Percentiles rank a stretch among this genome's conserved stretches.
phyloP scores from a whole-genome alignment of 2,113 vertebrate species.

The Leiothrix lutea region DNA sequence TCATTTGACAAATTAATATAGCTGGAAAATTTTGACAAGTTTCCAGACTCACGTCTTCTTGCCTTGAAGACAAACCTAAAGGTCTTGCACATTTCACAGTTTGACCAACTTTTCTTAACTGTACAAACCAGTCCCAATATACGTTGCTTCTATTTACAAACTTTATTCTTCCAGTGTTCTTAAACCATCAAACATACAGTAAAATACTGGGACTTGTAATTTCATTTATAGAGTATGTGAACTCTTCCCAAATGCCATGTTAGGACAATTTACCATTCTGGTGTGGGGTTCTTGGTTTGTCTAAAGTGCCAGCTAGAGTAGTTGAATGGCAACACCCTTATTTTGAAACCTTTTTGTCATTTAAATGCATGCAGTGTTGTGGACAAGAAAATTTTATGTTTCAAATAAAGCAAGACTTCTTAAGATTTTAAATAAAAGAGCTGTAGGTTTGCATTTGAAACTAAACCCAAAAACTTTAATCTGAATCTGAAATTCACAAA shows the following conservation, averaged over 20 bases:
- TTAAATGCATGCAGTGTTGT: not conserved
- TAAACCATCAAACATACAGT: not conserved
- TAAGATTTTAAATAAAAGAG: not conserved
- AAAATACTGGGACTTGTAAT: not conserved
- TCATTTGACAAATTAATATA: not conserved
- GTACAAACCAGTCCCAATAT: not conserved
- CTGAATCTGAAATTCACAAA: not conserved
- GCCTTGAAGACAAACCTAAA: not conserved
- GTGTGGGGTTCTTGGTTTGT: accelerated
- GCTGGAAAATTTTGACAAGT: not conserved
- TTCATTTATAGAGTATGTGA: not conserved
- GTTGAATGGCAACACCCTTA: not conserved
- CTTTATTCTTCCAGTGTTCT: not conserved
- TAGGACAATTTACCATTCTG: not conserved
- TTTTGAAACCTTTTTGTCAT: not conserved
- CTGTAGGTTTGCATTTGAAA: not conserved
- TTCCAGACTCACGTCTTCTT: not conserved
- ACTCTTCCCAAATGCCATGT: not conserved
- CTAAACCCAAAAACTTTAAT: not conserved
- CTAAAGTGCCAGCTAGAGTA: not conserved
- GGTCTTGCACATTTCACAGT: not conserved
- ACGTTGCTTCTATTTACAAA: not conserved
- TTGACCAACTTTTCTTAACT: not conserved
- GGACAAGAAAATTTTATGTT: not conserved
- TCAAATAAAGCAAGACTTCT: not conserved